These are phyloP conservation scores for Zeuzera pyrina DNA, from an alignment of 2,888 invertebrate genomes.

Conservation along the genomic window DNA sequence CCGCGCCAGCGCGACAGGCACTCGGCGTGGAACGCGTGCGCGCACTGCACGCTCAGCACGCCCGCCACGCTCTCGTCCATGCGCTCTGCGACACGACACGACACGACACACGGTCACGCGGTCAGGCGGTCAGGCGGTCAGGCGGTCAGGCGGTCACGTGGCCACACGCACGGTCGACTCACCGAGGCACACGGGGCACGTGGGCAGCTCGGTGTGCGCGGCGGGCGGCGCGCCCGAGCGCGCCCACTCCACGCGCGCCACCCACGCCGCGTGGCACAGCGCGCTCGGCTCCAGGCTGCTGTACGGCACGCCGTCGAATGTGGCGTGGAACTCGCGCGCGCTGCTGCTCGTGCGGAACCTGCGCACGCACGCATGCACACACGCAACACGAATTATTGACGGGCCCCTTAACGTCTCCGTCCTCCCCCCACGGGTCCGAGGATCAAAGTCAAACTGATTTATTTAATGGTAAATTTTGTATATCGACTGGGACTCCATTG, in stretches of 20 bases:
- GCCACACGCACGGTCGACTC: constrained; percentile 9
- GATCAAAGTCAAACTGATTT: no score
- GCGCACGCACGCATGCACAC: no score
- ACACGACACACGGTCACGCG: neutral
- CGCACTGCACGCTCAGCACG: constrained; percentile 96
- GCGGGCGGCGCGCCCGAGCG: constrained; percentile 81
- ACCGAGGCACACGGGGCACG: constrained; percentile 94
- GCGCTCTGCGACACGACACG: constrained; percentile 74
- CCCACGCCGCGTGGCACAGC: constrained; percentile 95
- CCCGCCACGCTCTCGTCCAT: constrained; percentile 99
- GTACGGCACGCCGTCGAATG: constrained; percentile 94
- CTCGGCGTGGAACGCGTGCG: constrained; percentile 97
- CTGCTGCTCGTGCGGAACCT: constrained; percentile 82
- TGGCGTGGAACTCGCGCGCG: constrained; percentile 92
- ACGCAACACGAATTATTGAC: no score
- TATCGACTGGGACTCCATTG: no score
- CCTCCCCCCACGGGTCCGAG: no score
- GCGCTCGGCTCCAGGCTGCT: constrained; percentile 94
- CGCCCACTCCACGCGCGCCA: constrained; percentile 91
- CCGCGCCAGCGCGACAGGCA: constrained; percentile 98
- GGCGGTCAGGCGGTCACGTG: no score
- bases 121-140: neutral
- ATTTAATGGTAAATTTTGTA: no score
- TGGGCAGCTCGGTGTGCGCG: constrained; percentile 94
- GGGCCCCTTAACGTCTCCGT: no score